Percentiles rank a stretch among this genome's conserved stretches.
phyloP scores from a whole-genome alignment of 37 sponge, comb jelly and placozoan genomes.

The Dysidea cf. avara region DNA sequence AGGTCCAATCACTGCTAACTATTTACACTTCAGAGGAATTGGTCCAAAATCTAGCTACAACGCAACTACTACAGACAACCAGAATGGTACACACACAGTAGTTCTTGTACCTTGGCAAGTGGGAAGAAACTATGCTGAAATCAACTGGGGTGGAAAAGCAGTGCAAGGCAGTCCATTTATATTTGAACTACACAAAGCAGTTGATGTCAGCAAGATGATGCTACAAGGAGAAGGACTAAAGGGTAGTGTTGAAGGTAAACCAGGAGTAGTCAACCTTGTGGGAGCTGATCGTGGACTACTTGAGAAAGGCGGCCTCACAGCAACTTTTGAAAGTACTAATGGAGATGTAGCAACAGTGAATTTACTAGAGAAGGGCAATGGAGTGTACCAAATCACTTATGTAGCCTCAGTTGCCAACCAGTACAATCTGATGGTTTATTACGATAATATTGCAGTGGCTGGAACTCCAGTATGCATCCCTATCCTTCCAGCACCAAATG shows the following conservation, averaged over 20 bases:
- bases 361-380: constrained; percentile 38
- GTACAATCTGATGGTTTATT: constrained; percentile 27
- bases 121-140: constrained; percentile 45
- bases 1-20: constrained; percentile 22
- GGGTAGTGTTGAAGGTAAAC: constrained; percentile 23
- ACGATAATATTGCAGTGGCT: constrained; percentile 38
- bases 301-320: constrained; percentile 17
- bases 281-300: constrained; percentile 30
- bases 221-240: constrained; percentile 17
- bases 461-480: constrained; percentile 67
- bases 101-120: constrained; percentile 66
- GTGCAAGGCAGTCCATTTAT: constrained; percentile 47
- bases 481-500: constrained; percentile 59
- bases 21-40: not conserved
- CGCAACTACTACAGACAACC: constrained; percentile 12
- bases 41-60: constrained; percentile 48
- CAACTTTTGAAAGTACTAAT: constrained; percentile 11
- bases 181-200: constrained; percentile 52
- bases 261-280: constrained; percentile 22
- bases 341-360: constrained; percentile 19
- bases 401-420: constrained; percentile 18
- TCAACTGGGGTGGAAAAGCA: constrained; percentile 45
- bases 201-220: constrained; percentile 25
- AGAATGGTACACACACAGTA: constrained; percentile 45
- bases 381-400: constrained; percentile 32